Percentiles rank a stretch among this genome's conserved stretches.
These are phyloP conservation scores for Laticauda colubrina DNA, from an alignment of 2,113 vertebrate species.

Conservation along the genomic window DNA sequence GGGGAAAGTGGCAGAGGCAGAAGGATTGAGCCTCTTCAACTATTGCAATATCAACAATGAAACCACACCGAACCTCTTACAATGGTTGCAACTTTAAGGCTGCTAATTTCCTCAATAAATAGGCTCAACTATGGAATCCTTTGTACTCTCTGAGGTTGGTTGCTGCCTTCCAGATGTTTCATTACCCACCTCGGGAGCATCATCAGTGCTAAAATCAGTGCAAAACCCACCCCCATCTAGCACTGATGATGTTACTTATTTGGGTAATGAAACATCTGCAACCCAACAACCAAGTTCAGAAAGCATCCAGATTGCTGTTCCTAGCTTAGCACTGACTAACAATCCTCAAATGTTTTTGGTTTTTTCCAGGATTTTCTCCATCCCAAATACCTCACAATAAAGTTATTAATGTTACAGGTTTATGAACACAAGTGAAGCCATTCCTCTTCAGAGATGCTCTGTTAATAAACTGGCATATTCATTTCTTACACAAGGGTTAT, in stretches of 20 bases:
- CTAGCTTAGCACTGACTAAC: neutral
- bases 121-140: neutral
- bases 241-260: neutral
- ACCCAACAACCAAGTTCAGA: neutral
- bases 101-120: neutral
- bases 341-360: neutral
- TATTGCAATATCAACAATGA: neutral
- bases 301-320: neutral
- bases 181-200: neutral
- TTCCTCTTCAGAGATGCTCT: neutral
- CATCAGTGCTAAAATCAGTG: neutral
- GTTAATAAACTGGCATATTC: neutral
- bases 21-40: neutral
- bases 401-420: neutral
- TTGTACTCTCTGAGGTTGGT: neutral
- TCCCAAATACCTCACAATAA: neutral
- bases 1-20: neutral
- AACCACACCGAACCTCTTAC: neutral
- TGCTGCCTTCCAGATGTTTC: neutral
- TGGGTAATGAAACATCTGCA: neutral
- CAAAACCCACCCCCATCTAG: neutral
- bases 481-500: neutral
- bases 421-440: neutral
- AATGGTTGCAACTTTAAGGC: neutral
- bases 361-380: neutral